These are phyloP conservation scores for Cepphus grylle DNA, from an alignment of 2,113 vertebrate genomes.

Conservation along the genomic window DNA sequence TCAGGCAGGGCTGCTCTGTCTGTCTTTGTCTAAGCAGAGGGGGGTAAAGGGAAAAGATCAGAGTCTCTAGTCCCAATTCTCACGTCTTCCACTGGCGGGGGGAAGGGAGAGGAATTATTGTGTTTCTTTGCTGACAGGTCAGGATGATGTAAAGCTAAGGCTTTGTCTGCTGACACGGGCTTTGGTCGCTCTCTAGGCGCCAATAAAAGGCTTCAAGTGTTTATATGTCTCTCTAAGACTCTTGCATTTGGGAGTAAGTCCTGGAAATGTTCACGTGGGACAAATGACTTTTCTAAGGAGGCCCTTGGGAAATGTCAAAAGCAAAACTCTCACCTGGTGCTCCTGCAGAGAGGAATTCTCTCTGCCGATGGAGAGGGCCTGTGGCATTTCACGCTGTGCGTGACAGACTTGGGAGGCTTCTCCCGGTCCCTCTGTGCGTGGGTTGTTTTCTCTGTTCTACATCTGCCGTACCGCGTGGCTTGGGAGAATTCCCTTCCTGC, in stretches of 20 bases:
- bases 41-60: neutral
- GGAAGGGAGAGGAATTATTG: neutral
- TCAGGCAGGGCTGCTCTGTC: neutral
- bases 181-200: neutral
- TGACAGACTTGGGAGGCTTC: neutral
- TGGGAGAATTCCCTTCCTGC: neutral
- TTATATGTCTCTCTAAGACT: neutral
- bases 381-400: accelerated
- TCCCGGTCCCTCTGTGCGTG: accelerated
- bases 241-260: neutral
- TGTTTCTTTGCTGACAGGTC: neutral
- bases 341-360: neutral
- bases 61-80: neutral
- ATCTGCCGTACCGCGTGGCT: neutral
- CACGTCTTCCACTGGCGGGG: neutral
- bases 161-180: neutral
- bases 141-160: neutral
- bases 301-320: neutral
- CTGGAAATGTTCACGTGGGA: neutral
- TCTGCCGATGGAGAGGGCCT: neutral
- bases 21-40: neutral
- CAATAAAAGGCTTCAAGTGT: neutral
- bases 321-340: neutral
- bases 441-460: neutral
- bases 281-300: neutral